Evolutionary conservation across 2,888 invertebrate genomes (phyloP).

Genomic region (Thyatira batis): DNA sequence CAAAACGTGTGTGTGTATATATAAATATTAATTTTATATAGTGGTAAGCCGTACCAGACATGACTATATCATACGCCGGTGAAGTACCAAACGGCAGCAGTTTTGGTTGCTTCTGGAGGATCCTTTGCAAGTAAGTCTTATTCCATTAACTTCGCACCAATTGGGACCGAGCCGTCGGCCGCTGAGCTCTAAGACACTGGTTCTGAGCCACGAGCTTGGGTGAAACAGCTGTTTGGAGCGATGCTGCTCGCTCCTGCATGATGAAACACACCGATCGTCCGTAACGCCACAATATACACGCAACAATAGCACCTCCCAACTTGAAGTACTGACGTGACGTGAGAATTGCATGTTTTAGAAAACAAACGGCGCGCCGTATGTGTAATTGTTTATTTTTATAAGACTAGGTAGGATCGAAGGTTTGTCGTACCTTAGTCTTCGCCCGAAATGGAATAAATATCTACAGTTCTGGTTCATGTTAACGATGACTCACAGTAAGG

Average conservation of each 20-base stretch:
- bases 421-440: constrained; percentile 40
- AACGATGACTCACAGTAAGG: neutral
- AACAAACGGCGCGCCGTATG: constrained; percentile 26
- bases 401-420: constrained; percentile 33
- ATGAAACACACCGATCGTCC: constrained; percentile 47
- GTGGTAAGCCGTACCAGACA: constrained; percentile 71
- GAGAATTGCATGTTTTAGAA: constrained; percentile 40
- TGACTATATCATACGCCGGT: constrained; percentile 95
- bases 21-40: constrained; percentile 73
- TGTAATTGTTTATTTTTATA: constrained; percentile 31
- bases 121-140: constrained; percentile 90
- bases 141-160: constrained; percentile 27
- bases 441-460: constrained; percentile 22
- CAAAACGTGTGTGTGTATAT: constrained; percentile 76
- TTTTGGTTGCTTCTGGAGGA: constrained; percentile 96
- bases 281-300: constrained; percentile 39
- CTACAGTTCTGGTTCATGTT: neutral
- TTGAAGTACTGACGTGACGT: constrained; percentile 44
- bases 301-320: constrained; percentile 50
- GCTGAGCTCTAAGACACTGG: constrained; percentile 24
- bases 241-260: constrained; percentile 39
- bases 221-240: constrained; percentile 66
- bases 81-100: constrained; percentile 96
- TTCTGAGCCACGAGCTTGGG: constrained; percentile 21
- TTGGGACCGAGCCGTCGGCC: constrained; percentile 28